These are phyloP conservation scores for Manis pentadactyla DNA, from an alignment of 2,797 vertebrate species.

Conservation along the genomic window DNA sequence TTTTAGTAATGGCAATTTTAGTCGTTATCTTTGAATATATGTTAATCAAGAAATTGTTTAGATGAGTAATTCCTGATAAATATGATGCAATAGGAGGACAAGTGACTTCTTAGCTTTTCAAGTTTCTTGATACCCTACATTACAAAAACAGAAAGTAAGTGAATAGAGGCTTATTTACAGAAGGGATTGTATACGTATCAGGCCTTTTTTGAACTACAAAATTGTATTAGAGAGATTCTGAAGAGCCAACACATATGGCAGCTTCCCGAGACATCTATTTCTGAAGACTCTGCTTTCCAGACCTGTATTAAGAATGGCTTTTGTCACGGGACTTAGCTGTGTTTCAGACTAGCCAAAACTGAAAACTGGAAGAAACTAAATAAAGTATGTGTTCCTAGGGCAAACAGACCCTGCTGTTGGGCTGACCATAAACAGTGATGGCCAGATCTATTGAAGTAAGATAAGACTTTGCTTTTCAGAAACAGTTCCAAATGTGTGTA, in stretches of 20 bases:
- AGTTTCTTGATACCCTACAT: not conserved
- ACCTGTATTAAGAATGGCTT: conserved; percentile 13
- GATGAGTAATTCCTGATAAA: not conserved
- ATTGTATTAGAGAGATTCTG: conserved; percentile 57
- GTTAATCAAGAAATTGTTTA: conserved; percentile 29
- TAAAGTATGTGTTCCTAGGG: not conserved
- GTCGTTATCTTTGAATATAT: not conserved
- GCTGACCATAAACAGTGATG: not conserved
- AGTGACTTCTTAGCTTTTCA: conserved; percentile 48
- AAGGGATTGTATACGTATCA: not conserved
- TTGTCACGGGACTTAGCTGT: conserved; percentile 4
- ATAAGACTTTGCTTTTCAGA: conserved; percentile 1
- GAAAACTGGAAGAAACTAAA: conserved; percentile 33
- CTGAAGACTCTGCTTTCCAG: conserved; percentile 60
- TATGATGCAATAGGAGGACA: not conserved
- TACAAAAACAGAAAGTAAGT: conserved; percentile 37
- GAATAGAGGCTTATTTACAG: conserved; percentile 32
- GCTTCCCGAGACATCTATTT: conserved; percentile 57
- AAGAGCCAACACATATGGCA: conserved; percentile 61
- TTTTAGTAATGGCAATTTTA: not conserved
- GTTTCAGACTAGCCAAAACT: conserved; percentile 22
- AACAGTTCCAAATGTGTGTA: not conserved
- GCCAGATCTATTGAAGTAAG: not conserved
- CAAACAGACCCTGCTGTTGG: not conserved
- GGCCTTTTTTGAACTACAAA: conserved; percentile 17